phyloP scores from a whole-genome alignment of 2,888 invertebrate genomes.

The Chaetoderma sp. region DNA sequence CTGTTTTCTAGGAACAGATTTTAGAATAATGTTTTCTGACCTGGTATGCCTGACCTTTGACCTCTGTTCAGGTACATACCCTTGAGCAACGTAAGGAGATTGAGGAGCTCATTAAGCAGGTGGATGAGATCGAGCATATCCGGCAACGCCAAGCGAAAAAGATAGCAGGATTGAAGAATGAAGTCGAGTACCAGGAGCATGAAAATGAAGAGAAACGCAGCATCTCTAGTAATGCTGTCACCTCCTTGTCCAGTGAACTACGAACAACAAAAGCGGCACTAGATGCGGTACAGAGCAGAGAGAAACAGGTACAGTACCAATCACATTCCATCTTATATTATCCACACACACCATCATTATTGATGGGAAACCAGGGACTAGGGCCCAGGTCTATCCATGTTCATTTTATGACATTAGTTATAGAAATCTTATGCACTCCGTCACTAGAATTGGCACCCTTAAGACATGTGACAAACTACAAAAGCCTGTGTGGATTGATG shows the following conservation, averaged over 20 bases:
- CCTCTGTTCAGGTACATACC: slow-evolving; percentile 50
- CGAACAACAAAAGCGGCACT: slow-evolving; percentile 65
- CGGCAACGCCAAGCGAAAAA: slow-evolving; percentile 66
- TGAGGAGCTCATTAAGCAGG: slow-evolving; percentile 55
- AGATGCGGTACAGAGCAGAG: slow-evolving; percentile 60
- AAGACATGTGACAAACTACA: too few species aligned
- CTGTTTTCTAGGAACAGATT: too few species aligned
- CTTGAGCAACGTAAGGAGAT: slow-evolving; percentile 65
- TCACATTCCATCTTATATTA: too few species aligned
- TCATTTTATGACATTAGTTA: too few species aligned
- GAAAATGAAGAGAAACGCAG: slow-evolving; percentile 52
- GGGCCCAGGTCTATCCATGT: too few species aligned
- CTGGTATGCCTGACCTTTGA: too few species aligned
- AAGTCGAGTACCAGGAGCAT: slow-evolving; percentile 46
- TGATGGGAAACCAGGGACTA: too few species aligned
- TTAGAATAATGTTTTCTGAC: too few species aligned
- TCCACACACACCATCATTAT: too few species aligned
- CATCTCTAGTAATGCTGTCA: slow-evolving; percentile 65
- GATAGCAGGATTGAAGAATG: slow-evolving; percentile 59
- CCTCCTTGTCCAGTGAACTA: slow-evolving; percentile 67
- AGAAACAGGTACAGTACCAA: slow-evolving; percentile 59
- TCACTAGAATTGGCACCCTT: too few species aligned
- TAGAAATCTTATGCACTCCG: too few species aligned
- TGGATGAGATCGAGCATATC: slow-evolving; percentile 66
- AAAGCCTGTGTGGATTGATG: too few species aligned